A percentile compares a stretch with the other conserved stretches of the same genome.
Conservation (phyloP, 2,113 vertebrate species). For the Balaeniceps rex region DNA sequence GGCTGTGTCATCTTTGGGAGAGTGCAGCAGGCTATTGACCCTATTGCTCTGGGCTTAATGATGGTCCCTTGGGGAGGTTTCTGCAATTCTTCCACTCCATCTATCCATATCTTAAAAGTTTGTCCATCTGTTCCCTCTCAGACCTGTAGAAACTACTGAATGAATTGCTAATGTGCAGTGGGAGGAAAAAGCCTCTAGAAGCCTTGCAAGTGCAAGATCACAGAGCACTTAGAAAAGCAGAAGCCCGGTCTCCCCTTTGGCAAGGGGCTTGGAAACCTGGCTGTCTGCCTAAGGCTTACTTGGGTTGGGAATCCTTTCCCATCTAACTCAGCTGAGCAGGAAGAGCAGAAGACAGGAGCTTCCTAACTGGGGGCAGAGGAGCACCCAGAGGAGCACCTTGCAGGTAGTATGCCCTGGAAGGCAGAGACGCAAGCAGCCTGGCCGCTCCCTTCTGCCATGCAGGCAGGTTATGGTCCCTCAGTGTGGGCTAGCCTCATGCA, state of each 20-base stretch:
- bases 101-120: not conserved
- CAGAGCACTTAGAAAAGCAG: not conserved
- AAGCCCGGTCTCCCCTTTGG: not conserved
- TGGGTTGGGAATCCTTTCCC: not conserved
- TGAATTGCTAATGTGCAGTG: constrained; percentile 40
- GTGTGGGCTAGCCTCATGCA: rapidly evolving
- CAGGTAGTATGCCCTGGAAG: not conserved
- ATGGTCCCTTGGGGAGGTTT: not conserved
- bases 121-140: not conserved
- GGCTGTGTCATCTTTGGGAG: not conserved
- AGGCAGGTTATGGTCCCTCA: not conserved
- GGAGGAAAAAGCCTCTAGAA: constrained; percentile 5
- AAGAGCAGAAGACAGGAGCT: not conserved
- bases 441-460: rapidly evolving
- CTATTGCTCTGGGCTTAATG: not conserved
- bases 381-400: not conserved
- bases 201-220: constrained; percentile 10
- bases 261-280: not conserved
- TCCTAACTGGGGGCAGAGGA: not conserved
- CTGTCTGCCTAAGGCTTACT: not conserved
- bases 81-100: not conserved
- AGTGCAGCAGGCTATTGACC: not conserved
- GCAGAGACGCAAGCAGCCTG: rapidly evolving
- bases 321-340: not conserved
- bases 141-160: not conserved